Conservation (phyloP, 2,888 invertebrate species). For the Anagyrus pseudococci region DNA sequence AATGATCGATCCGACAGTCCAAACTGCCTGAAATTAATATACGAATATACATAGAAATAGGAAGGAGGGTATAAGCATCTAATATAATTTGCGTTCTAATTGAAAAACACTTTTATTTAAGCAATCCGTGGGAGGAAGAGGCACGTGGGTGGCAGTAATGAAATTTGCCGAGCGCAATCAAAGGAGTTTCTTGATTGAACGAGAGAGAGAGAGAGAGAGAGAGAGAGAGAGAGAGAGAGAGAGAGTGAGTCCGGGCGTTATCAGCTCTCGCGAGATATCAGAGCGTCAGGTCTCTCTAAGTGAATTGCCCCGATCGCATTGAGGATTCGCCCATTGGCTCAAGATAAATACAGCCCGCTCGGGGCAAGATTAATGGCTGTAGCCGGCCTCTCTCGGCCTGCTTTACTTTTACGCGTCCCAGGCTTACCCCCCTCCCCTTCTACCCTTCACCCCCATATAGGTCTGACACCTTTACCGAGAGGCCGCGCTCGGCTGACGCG, state of each 20-base stretch:
- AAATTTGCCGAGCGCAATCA: conserved; percentile 21
- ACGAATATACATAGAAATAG: too few relatives aligned
- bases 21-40: too few relatives aligned
- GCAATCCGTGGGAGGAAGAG: too few relatives aligned
- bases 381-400: background rate
- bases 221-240: too few relatives aligned
- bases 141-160: conserved; percentile 2
- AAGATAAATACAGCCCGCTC: conserved; percentile 19
- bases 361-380: conserved; percentile 16
- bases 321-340: conserved; percentile 18
- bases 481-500: too few relatives aligned
- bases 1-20: too few relatives aligned
- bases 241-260: too few relatives aligned
- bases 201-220: conserved; percentile 19
- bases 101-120: too few relatives aligned
- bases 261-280: conserved; percentile 19
- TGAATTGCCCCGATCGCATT: conserved; percentile 29
- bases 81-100: too few relatives aligned
- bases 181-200: conserved; percentile 26
- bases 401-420: background rate
- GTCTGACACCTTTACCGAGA: too few relatives aligned
- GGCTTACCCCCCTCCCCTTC: background rate
- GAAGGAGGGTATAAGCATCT: too few relatives aligned
- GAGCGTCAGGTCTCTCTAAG: conserved; percentile 16
- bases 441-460: too few relatives aligned